Evolutionary conservation across 2,888 invertebrate genomes (phyloP).

Genomic region (Agrypnus murinus): DNA sequence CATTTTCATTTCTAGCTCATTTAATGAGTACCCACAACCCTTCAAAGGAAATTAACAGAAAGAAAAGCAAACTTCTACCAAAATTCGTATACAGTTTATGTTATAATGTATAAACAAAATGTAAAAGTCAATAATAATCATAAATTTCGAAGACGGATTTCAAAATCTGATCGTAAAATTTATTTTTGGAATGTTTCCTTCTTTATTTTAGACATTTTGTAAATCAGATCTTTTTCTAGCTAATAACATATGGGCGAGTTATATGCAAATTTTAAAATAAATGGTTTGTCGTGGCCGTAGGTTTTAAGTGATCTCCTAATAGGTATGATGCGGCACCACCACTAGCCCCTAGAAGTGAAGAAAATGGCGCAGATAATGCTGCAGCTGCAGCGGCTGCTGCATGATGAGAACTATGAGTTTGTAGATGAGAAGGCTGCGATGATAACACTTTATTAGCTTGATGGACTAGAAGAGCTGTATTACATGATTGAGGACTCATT

Average conservation of each 20-base stretch:
- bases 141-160: slow-evolving; percentile 46
- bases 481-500: slow-evolving; percentile 70
- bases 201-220: not conserved
- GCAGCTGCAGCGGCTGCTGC: slow-evolving; percentile 78
- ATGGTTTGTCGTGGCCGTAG: slow-evolving; percentile 77
- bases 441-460: slow-evolving; percentile 71
- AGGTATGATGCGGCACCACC: slow-evolving; percentile 76
- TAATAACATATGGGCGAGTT: slow-evolving; percentile 9
- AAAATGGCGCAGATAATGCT: slow-evolving; percentile 77
- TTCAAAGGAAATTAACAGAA: slow-evolving; percentile 10
- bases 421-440: slow-evolving; percentile 69
- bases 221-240: slow-evolving; percentile 17
- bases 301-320: slow-evolving; percentile 77
- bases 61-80: slow-evolving; percentile 23
- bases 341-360: slow-evolving; percentile 74
- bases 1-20: not conserved
- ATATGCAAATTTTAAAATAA: slow-evolving; percentile 74
- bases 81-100: slow-evolving; percentile 44
- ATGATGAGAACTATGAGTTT: slow-evolving; percentile 73
- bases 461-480: slow-evolving; percentile 70
- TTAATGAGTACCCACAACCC: slow-evolving; percentile 33
- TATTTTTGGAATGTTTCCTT: slow-evolving; percentile 29
- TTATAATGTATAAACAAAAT: slow-evolving; percentile 43
- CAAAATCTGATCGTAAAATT: slow-evolving; percentile 26
- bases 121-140: slow-evolving; percentile 37